Evolutionary conservation across 1,140 invertebrate species (phyloP), one percentile per base, ranked within the genome.

Genomic region (Prorops nasuta): DNA sequence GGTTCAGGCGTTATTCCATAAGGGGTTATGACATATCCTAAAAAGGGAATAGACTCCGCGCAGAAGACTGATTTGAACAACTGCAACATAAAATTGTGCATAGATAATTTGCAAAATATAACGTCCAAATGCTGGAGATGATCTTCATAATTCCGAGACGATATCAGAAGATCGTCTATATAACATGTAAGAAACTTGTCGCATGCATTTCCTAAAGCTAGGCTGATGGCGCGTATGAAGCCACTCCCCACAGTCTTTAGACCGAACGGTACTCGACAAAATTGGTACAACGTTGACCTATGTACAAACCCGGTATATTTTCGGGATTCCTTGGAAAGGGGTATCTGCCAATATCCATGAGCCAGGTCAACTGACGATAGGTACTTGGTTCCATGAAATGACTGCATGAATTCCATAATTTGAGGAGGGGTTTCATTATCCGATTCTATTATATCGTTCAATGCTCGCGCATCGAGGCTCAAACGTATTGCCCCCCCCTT

Each of bases 271-370:
- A n/a, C n/a, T n/a, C 71, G 24, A 41, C 61, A 64, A 51, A 71
- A 72, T 0, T 58, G 49, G 49, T 69, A 71, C 15, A 49, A 55
- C 16, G 56, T 58, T 0, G 63, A 57, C 46, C 61, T 56, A 40
- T 64, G 58, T 9, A 39, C 39, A 71, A 74, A 0, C 60, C 67
- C 6, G 67, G 69, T n/a, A 40, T 57, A 71, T 24, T 62, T 52
- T 17, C 44, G 46, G 44, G 58, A 60, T 1, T 58, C 46, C 22
- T 46, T 15, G 6, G 42, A 44, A 6, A 74, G 38, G 0, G 56
- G 54, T 9, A 72, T 65, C 47, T 73, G 71, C 53, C 71, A 73
- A 46, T 73, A 75, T 4, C 65, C 61, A 47, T 66, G 57, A 20
- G 64, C 55, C 18, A 72, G 43, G 52, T 74, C 70, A 1, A 63